Base-by-base conservation (phyloP, 2,888 invertebrate species). In the Drosophila maculinotata region DNA sequence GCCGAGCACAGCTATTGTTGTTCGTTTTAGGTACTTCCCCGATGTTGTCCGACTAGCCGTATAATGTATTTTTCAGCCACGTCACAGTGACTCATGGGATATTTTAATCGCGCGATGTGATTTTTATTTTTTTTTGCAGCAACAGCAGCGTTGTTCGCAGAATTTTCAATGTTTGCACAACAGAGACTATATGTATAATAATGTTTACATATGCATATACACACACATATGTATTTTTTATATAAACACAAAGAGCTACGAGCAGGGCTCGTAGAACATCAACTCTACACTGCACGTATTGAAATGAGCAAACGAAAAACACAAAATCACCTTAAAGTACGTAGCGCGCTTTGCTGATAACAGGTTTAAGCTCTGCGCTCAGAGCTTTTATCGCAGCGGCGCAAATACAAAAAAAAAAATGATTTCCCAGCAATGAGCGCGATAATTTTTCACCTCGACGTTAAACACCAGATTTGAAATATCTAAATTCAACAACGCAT, bases 71-170 rank as follows among this genome's bases (percentile, higher is more conserved):
- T 58, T 67, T 73, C 74, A 73, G 62, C 53, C 76, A 88, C 84
- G 62, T 80, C 66, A 68, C 35, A 63, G 10, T 81, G 80, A 81
- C 64, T 88, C 80, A 81, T 86, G 88, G 88, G 88, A 83, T 81
- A 78, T 88, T 88, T 68, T 47, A 71, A 71, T 41, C 52, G 60
- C 54, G 60, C 23, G 38, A 65, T 76, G 80, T 71, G 87, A 64
- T 86, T 85, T 85, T 74, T 44, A 52, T 69, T 56, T 25, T 15
- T 14, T 41, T 26, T 56, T 39, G 17, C 35, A 30, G 54, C 57
- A 44, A 33, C 26, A 53, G 26, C 17, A 41, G 20, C 53, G 44
- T 59, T 48, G 36, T 68, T 69, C 58, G 51, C 23, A 33, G 68
- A 64, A 75, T 57, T 68, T 39, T 31, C 44, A 45, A 45, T 44